Conservation (phyloP, 2,888 invertebrate genomes). For the Thymelicus acteon region DNA sequence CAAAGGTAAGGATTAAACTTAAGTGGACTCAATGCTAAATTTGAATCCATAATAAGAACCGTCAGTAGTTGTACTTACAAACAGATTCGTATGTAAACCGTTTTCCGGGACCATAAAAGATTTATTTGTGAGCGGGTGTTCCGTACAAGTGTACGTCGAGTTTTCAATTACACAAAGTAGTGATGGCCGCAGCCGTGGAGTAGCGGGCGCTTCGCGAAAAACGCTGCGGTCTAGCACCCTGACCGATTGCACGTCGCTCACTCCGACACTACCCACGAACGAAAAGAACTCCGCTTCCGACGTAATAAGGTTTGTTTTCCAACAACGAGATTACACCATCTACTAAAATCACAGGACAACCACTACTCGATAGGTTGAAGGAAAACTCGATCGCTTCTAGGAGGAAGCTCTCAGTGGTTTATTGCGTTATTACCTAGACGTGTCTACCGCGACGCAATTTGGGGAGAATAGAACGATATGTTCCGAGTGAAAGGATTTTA, state of each 20-base stretch:
- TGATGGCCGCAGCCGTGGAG: conserved; percentile 74
- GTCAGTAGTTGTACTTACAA: neutral
- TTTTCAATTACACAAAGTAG: conserved; percentile 84
- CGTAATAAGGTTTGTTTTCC: conserved; percentile 68
- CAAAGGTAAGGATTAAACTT: too few species aligned
- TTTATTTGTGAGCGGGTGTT: conserved; percentile 76
- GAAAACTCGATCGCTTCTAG: conserved; percentile 84
- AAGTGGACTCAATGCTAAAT: too few species aligned
- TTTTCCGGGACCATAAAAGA: conserved; percentile 55
- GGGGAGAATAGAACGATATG: conserved; percentile 80
- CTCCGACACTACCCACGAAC: conserved; percentile 49
- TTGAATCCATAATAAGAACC: neutral
- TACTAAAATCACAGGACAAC: conserved; percentile 71
- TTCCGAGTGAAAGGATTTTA: conserved; percentile 80
- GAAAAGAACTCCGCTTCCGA: conserved; percentile 61
- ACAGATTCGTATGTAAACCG: conserved; percentile 34
- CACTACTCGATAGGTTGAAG: conserved; percentile 80
- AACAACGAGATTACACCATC: conserved; percentile 41
- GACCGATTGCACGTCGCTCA: conserved; percentile 71
- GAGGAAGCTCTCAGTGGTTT: conserved; percentile 83
- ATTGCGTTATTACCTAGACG: conserved; percentile 85
- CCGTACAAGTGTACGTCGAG: conserved; percentile 79
- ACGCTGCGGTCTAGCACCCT: conserved; percentile 74
- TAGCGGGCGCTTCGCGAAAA: conserved; percentile 72
- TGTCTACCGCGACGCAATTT: conserved; percentile 81